phyloP scores from a whole-genome alignment of 2,888 invertebrate species.

The Lasioglossum malachurum region DNA sequence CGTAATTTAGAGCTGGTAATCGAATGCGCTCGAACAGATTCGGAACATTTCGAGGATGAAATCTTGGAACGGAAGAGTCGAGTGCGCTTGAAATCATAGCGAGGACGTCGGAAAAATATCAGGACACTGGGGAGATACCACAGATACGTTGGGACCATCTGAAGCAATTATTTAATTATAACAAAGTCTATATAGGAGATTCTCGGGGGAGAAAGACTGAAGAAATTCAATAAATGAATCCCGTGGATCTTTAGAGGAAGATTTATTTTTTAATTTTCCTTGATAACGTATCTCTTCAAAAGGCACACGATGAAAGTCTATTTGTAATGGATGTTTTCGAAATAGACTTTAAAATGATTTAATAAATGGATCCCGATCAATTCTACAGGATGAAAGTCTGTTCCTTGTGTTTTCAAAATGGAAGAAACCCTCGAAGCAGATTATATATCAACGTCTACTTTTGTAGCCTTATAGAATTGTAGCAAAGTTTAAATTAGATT shows the following conservation, averaged over 20 bases:
- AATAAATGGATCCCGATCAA: no score
- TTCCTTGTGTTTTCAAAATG: background rate
- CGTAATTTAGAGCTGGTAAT: background rate
- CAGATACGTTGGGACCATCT: background rate
- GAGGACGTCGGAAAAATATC: background rate
- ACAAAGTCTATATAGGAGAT: background rate
- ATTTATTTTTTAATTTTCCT: background rate
- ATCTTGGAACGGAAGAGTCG: background rate
- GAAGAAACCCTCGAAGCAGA: background rate
- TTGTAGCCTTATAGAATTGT: background rate
- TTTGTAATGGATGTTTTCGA: background rate
- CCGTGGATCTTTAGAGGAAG: background rate
- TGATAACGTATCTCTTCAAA: background rate
- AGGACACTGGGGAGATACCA: background rate
- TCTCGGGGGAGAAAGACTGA: background rate
- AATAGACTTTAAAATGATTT: background rate
- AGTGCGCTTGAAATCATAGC: background rate
- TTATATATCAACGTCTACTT: background rate
- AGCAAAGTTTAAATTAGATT: background rate
- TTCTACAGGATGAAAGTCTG: no score
- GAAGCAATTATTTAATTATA: background rate
- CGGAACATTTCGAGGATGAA: background rate
- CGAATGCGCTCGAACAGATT: background rate
- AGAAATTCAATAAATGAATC: background rate
- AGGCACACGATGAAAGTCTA: background rate